Evolutionary conservation across 1,140 invertebrate species (phyloP), one percentile per base, ranked within the genome.

Genomic region (Cydia splendana): DNA sequence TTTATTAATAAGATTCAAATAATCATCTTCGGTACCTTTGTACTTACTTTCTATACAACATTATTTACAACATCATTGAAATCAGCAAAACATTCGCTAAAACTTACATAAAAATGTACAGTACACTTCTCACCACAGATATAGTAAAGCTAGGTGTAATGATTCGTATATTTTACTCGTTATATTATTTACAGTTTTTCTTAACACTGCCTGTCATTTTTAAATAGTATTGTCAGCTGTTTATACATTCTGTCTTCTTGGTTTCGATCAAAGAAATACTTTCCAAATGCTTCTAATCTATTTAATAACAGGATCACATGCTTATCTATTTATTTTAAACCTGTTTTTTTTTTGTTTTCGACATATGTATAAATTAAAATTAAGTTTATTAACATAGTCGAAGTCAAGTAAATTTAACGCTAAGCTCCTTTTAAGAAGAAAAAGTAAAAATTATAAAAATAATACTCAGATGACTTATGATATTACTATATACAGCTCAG

Each of bases 161-260:
- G 89, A 88, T 87, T 92, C 91, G 89, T 92, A 91, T 92, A 91
- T 83, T 85, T 85, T 89, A 90, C 80, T 85, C 78, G 76, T 88
- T 83, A 24, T 83, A 84, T 75, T 88, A 88, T 90, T 48, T 91
- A 92, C 87, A 90, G 75, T 84, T 85, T 87, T 77, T 84, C 88
- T 91, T 85, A 86, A 86, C 87, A 85, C 85, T 88, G 90, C 87
- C 84, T 90, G 62, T 67, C 57, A 45, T 57, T 87, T 83, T 88
- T 91, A 86, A 87, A 84, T 92, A 92, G 90, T 92, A 92, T 92
- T 92, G 91, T 92, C 91, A 90, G 89, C 88, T 91, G 91, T 86
- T 89, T 87, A 82, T 84, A 87, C 87, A 84, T 87, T 84, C 87
- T 89, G 85, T 87, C 82, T 80, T 81, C 76, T 80, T 81, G 81